Conservation (phyloP, 2,888 invertebrate genomes). For the Tipula vernalis region DNA sequence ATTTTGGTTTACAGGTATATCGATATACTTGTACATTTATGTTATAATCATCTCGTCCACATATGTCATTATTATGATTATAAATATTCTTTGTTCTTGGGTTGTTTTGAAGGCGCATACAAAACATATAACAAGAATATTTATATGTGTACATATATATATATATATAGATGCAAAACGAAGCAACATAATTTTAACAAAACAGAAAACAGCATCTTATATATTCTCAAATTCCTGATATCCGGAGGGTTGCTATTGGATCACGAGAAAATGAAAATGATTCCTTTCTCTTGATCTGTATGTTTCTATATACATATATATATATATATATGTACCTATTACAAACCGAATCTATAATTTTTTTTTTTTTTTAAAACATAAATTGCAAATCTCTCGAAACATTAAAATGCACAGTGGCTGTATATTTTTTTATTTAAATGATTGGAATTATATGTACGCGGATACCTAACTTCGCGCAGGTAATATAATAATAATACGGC, state of each 20-base stretch:
- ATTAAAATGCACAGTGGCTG: not conserved
- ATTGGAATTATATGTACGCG: not conserved
- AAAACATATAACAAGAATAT: not conserved
- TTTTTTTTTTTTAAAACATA: not conserved
- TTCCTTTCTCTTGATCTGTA: not conserved
- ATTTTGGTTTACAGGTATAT: not conserved
- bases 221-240: slow-evolving; percentile 15
- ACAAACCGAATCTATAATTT: not conserved
- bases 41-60: slow-evolving; percentile 4
- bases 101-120: not conserved
- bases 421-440: not conserved
- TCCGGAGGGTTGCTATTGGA: slow-evolving; percentile 15
- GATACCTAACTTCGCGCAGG: not conserved
- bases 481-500: not conserved
- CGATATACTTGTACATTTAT: not conserved
- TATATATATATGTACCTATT: not conserved
- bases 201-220: not conserved
- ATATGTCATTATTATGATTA: slow-evolving; percentile 8
- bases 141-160: not conserved
- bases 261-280: slow-evolving; percentile 13
- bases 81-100: not conserved
- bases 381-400: not conserved
- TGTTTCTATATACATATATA: not conserved
- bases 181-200: not conserved
- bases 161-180: not conserved